A percentile compares a stretch with the other conserved stretches of the same genome.
Evolutionary conservation across 1,140 invertebrate genomes (phyloP).

Genomic region (Saxidomus purpurata): DNA sequence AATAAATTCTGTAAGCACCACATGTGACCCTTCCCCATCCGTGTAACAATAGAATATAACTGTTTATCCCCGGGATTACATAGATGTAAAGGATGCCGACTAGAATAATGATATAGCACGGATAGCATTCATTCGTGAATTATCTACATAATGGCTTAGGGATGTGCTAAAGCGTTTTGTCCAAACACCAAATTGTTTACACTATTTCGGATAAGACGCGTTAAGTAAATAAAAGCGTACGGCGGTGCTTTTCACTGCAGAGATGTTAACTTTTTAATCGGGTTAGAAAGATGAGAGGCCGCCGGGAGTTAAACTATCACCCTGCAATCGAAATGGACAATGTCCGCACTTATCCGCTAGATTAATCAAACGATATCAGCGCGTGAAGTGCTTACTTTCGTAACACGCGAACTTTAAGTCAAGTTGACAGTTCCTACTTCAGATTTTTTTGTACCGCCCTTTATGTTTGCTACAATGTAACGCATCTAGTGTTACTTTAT

Average conservation of each 20-base stretch:
- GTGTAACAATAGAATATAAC: background rate
- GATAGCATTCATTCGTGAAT: slow-evolving; percentile 2
- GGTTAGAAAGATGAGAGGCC: slow-evolving; percentile 32
- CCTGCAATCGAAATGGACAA: background rate
- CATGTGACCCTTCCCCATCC: background rate
- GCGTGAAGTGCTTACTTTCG: background rate
- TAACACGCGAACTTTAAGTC: background rate
- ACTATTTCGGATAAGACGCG: slow-evolving; percentile 36
- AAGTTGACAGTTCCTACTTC: slow-evolving; percentile 37
- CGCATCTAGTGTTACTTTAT: background rate
- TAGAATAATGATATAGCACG: slow-evolving; percentile 31
- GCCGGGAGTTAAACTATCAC: slow-evolving; percentile 41
- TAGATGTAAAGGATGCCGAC: slow-evolving; percentile 34
- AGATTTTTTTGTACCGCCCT: background rate
- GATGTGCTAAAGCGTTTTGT: slow-evolving; percentile 28
- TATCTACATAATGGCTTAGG: slow-evolving; percentile 18
- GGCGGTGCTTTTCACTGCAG: background rate
- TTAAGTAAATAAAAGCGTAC: slow-evolving; percentile 45
- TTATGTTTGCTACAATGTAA: background rate
- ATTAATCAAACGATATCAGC: background rate
- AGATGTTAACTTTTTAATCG: slow-evolving; percentile 45
- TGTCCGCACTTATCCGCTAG: background rate
- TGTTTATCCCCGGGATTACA: slow-evolving; percentile 29
- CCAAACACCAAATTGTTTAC: slow-evolving; percentile 36
- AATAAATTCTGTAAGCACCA: too few relatives aligned